Evolutionary conservation across 2,113 vertebrate species (phyloP), one percentile per base, ranked within the genome.

Genomic region (Elephantulus edwardii): DNA sequence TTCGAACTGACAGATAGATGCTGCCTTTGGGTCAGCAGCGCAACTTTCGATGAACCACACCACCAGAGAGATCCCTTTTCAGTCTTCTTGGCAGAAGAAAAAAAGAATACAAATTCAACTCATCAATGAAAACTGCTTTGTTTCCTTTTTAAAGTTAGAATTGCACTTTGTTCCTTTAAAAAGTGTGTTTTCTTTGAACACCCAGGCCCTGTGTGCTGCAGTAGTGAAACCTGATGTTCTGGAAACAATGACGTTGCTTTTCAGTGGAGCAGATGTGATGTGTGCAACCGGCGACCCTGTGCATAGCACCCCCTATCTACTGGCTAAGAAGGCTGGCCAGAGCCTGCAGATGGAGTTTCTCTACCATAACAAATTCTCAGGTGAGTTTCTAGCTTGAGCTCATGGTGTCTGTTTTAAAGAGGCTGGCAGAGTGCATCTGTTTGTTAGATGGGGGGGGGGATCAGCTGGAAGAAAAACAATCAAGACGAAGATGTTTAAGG

Each of bases 261-360:
- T 99, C 89, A 99, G 98, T 2, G 99, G 99, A 52, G 99, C 99
- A 7, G 98, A 99, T 89, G 98, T 98, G 17, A 99, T 99, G 98
- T 99, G 99, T 72, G 97, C 99, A 28, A 99, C 99, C 0, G 98
- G 99, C 35, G 98, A 99, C 89, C 97, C 98, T 1, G 76, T 97
- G 70, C 96, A 97, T 83, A 99, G 98, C 92, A 99, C 99, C 50
- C 99, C 99, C 0, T 99, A 99, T 75, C 97, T 98, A 22, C 8
- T 99, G 96, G 99, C 99, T 92, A 99, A 99, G 95, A 98, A 98
- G 60, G 98, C 98, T 1, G 98, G 99, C 19, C 99, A 99, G 94
- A 98, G 97, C 48, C 97, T 99, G 33, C 99, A 99, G 58, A 99
- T 99, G 99, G 99, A 99, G 96, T 99, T 99, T 89, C 97, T 99